Evolutionary conservation across 2,888 invertebrate species (phyloP).

Genomic region (Chloromyia formosa): DNA sequence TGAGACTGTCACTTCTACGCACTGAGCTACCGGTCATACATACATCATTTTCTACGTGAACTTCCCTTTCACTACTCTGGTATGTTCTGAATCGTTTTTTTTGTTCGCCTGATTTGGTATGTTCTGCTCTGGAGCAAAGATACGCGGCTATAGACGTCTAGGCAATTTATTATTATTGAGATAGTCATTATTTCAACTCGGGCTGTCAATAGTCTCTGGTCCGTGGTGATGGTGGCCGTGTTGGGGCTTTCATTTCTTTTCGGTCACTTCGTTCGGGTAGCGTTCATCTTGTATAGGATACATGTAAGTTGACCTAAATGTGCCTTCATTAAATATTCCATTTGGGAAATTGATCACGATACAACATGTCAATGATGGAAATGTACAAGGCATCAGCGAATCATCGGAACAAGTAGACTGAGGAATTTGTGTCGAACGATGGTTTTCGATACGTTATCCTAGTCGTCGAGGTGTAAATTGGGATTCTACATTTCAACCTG

Average conservation of each 20-base stretch:
- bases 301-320: constrained; percentile 20
- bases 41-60: no score
- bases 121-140: no score
- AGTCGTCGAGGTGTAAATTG: not conserved
- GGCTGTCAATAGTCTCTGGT: not conserved
- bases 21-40: no score
- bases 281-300: not conserved
- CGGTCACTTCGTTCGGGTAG: not conserved
- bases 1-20: no score
- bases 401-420: not conserved
- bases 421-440: constrained; percentile 5
- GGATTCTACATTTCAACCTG: not conserved
- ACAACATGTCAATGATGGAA: constrained; percentile 2
- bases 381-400: constrained; percentile 14
- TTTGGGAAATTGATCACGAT: constrained; percentile 34
- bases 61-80: no score
- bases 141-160: constrained; percentile 5
- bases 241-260: not conserved
- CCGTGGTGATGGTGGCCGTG: not conserved
- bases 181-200: constrained; percentile 18
- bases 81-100: no score
- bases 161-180: constrained; percentile 34
- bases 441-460: not conserved
- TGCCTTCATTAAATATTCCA: constrained; percentile 31
- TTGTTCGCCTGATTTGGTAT: no score